Base-by-base conservation (phyloP, 2,113 vertebrate genomes). In the Caracal caracal region DNA sequence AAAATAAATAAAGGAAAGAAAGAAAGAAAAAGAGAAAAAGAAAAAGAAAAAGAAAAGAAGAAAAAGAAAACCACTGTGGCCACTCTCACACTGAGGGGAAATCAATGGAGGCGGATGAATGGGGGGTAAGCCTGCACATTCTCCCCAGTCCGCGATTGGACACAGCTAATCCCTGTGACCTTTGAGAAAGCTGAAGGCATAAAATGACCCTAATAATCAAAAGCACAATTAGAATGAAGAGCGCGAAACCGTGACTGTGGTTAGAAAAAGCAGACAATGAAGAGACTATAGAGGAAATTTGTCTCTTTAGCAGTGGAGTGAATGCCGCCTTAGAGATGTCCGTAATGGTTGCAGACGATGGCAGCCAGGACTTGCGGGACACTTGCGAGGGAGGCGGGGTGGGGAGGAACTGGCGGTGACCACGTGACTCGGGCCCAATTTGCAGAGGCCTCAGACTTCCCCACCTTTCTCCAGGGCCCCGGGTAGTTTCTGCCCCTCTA, bases 211-310 rank as follows among this genome's bases (percentile, higher is more conserved):
- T 92, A 86, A n/a, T 94, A 87, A 96, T 95, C 96, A 96, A 97
- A 97, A 97, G 97, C 96, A 95, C 96, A 85, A 97, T 97, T 97
- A 97, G 92, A 92, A 94, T 90, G 97, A 97, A 95, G 96, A 95
- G 95, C 24, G 26, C 70, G 85, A 96, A 97, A 53, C 89, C 92
- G 93, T 98, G 98, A 97, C 96, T 94, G 76, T 95, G 97, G 96
- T 97, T 96, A 96, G 93, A 94, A 92, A 96, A 82, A 9, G 56
- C 89, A 66, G 89, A 97, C 98, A 98, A 98, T 98, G 97, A 96
- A 88, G 96, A 59, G 75, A 85, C 87, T 49, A 51, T 6, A 51
- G 63, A 95, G 83, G 83, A 97, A 95, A 95, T 94, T 19, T 96
- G 98, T 97, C 68, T 80, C 70, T 53, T 88, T 82, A 82, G 89